Evolutionary conservation across 2,797 vertebrate genomes (phyloP).

Genomic region (Centroberyx gerrardi): DNA sequence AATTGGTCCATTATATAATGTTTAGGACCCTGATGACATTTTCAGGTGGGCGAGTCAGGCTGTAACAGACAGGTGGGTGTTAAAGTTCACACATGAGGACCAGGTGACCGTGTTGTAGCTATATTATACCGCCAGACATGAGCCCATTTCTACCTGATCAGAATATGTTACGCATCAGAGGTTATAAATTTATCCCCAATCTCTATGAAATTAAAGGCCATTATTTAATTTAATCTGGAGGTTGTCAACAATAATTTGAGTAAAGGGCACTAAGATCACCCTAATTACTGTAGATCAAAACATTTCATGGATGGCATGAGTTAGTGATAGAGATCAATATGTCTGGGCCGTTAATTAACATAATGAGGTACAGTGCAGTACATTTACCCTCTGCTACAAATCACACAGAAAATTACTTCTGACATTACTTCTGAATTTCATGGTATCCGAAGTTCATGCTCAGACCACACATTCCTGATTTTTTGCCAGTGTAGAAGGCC

Average conservation of each 20-base stretch:
- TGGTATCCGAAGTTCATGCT: constrained; percentile 8
- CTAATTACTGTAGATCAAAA: constrained; percentile 24
- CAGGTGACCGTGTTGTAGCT: constrained; percentile 39
- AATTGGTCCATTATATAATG: constrained; percentile 59
- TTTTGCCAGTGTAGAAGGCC: constrained; percentile 6
- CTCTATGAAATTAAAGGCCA: constrained; percentile 39
- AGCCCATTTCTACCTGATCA: constrained; percentile 1
- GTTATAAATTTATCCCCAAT: constrained; percentile 15
- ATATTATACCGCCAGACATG: background rate
- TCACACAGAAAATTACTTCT: background rate
- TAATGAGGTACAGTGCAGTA: constrained; percentile 20
- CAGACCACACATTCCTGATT: constrained; percentile 32
- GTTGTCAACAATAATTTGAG: constrained; percentile 50
- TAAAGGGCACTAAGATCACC: constrained; percentile 15
- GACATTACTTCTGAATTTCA: constrained; percentile 19
- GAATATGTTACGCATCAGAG: constrained; percentile 17
- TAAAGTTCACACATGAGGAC: constrained; percentile 64
- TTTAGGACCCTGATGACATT: constrained; percentile 41
- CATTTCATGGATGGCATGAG: constrained; percentile 4
- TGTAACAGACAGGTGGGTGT: constrained; percentile 46
- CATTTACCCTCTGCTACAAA: constrained; percentile 31
- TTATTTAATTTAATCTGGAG: constrained; percentile 45
- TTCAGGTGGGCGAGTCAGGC: constrained; percentile 39
- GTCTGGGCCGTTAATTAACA: constrained; percentile 39
- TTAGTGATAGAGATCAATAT: constrained; percentile 40